Base-by-base conservation (phyloP, 2,888 invertebrate species). In the Trachelus tabidus region DNA sequence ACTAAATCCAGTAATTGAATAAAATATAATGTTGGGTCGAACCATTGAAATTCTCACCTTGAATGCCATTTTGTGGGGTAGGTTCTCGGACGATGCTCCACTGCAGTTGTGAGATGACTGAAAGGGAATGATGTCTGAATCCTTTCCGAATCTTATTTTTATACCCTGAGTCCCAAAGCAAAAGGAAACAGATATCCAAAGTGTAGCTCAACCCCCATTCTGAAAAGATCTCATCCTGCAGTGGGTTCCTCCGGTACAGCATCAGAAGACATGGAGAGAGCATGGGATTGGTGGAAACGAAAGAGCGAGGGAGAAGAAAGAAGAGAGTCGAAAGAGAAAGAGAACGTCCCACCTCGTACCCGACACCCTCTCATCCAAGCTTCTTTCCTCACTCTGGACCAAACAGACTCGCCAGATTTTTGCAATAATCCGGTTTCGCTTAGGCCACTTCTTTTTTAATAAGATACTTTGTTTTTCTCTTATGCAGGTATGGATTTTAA, bases 51-150 rank as follows among this genome's bases (percentile, higher is more conserved):
- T 23, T 23, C 80, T 76, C 83, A 87, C 87, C 86, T 87, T 86
- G 84, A 82, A 83, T 85, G 86, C 86, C 85, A 83, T 86, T 84
- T 83, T 85, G n/a, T 79, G 82, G 79, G 79, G 68, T 77, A 84
- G 88, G 88, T 87, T 90, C 90, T 89, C 88, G 89, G 85, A 87
- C 31, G 37, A 75, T 68, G 30, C n/a, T 73, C 34, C 75, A 69
- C 78, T 78, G 73, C 73, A 68, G 68, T 75, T 56, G 68, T 34
- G 34, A 30, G 40, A 40, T 23, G 40, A 40, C 23, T 6, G 23
- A 73, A 11, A 73, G 68, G 9, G 73, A 78, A 69, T 76, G 78
- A 76, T 78, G 73, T 35, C 73, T n/a, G 33, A 56, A 35, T 76
- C 15, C 40, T 35, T 69, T 68, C 30, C 3, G 35, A 34, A 76